Evolutionary conservation across 35 echinoderm and acorn worm species (phyloP).

Genomic region (Ptychodera flava): DNA sequence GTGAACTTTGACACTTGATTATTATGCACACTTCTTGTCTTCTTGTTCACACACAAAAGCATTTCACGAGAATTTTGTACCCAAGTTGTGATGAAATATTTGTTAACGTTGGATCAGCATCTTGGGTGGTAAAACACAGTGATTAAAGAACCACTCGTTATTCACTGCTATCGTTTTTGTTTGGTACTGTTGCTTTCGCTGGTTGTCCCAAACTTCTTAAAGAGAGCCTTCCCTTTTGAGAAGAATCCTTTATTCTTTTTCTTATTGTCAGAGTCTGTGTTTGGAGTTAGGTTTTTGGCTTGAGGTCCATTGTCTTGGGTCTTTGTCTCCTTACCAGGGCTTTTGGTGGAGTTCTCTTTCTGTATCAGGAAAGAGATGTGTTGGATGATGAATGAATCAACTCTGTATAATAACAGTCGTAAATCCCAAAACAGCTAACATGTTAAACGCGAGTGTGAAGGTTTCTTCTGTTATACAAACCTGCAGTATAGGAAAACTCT

Average conservation of each 20-base stretch:
- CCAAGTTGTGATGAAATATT: too few relatives aligned
- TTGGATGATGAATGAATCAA: slow-evolving; percentile 47
- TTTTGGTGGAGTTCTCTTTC: neutral
- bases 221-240: slow-evolving; percentile 92
- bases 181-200: neutral
- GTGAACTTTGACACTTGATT: neutral
- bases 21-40: neutral
- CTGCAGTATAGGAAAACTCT: too few relatives aligned
- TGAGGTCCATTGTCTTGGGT: neutral
- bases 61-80: neutral
- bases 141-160: neutral
- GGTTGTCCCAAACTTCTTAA: slow-evolving; percentile 77
- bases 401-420: too few relatives aligned
- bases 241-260: slow-evolving; percentile 98
- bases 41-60: neutral
- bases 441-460: too few relatives aligned
- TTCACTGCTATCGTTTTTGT: neutral
- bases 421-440: too few relatives aligned
- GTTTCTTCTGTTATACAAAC: too few relatives aligned
- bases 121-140: neutral
- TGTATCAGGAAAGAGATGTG: slow-evolving; percentile 35
- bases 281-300: neutral
- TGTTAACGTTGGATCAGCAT: neutral
- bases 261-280: slow-evolving; percentile 5
- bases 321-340: neutral